A percentile compares a stretch with the other conserved stretches of the same genome.
Conservation (phyloP, 92 coral and sea anemone species). For the Phenganax stokvisi region DNA sequence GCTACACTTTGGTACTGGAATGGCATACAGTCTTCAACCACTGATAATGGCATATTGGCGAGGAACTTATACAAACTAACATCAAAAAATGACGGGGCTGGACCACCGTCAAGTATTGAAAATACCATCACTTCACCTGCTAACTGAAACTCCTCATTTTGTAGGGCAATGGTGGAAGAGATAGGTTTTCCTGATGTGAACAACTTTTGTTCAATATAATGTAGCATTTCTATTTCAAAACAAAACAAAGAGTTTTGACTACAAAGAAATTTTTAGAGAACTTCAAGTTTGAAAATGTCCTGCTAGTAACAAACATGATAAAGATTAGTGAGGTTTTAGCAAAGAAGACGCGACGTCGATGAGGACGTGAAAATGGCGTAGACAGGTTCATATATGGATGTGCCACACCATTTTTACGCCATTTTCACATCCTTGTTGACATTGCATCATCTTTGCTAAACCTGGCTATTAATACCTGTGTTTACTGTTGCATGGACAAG, state of each 20-base stretch:
- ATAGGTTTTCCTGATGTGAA: conserved; percentile 32
- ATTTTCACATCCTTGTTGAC: too few species aligned
- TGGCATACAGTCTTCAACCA: background rate
- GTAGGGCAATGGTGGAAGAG: conserved; percentile 5
- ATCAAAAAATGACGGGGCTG: conserved; percentile 27
- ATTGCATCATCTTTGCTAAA: too few species aligned
- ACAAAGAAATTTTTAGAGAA: background rate
- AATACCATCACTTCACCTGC: conserved; percentile 27
- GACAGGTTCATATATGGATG: too few species aligned
- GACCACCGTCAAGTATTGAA: conserved; percentile 33
- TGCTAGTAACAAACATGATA: background rate
- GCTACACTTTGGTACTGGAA: background rate
- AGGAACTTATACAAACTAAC: conserved; percentile 1
- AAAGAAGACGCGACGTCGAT: too few species aligned
- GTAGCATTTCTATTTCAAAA: conserved; percentile 14
- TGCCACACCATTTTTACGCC: too few species aligned
- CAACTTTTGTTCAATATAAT: conserved; percentile 1
- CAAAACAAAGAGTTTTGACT: too few species aligned
- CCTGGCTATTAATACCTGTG: background rate
- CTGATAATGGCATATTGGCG: background rate
- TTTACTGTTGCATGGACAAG: background rate
- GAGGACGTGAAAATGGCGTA: too few species aligned
- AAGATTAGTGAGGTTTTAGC: background rate
- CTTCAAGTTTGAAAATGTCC: background rate
- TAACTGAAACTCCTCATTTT: background rate